Evolutionary conservation across 2,888 invertebrate genomes (phyloP).

Genomic region (Scaptomyza parva): DNA sequence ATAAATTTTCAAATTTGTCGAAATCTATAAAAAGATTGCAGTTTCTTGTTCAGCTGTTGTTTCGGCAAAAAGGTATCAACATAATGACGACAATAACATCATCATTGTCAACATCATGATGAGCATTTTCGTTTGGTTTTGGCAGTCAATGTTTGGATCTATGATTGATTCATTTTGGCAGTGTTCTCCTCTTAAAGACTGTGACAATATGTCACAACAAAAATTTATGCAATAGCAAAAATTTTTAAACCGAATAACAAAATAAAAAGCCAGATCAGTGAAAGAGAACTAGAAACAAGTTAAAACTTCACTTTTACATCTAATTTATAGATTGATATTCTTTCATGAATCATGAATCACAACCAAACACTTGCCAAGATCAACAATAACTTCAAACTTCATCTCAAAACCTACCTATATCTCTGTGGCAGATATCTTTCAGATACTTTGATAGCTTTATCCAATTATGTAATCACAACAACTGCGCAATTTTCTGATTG

Average conservation of each 20-base stretch:
- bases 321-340: too few species aligned
- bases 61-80: constrained; percentile 63
- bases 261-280: background rate
- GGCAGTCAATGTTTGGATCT: constrained; percentile 64
- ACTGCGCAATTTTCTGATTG: constrained; percentile 69
- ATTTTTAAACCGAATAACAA: background rate
- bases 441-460: constrained; percentile 1
- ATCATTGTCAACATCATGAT: constrained; percentile 31
- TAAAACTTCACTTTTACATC: too few species aligned
- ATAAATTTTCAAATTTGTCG: constrained; percentile 74
- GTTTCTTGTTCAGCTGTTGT: constrained; percentile 73
- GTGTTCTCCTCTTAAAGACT: constrained; percentile 18
- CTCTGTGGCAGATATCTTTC: constrained; percentile 11
- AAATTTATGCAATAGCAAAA: constrained; percentile 58
- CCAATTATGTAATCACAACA: constrained; percentile 66
- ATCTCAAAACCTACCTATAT: constrained; percentile 36
- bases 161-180: constrained; percentile 77
- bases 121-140: constrained; percentile 39
- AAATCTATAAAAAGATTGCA: constrained; percentile 82
- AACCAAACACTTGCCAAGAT: constrained; percentile 21
- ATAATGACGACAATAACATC: constrained; percentile 68
- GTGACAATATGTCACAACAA: constrained; percentile 54
- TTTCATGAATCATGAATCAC: constrained; percentile 3
- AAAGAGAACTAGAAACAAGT: background rate
- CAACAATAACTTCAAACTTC: constrained; percentile 1